These are phyloP conservation scores for Rhodeus uyekii DNA, from an alignment of 2,797 vertebrate genomes.

Conservation along the genomic window DNA sequence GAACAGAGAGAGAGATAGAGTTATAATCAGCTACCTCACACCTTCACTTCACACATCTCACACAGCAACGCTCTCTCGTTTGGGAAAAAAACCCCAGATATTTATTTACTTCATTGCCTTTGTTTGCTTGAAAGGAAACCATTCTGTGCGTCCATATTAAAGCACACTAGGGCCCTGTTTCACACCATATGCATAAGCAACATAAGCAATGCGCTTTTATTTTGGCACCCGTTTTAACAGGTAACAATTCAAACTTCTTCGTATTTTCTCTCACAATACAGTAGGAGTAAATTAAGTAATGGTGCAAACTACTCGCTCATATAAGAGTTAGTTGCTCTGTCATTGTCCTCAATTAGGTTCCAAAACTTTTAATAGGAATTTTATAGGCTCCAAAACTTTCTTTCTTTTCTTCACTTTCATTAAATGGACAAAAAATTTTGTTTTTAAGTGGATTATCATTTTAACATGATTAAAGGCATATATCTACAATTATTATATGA, in stretches of 20 bases:
- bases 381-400: too few species aligned
- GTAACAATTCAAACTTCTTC: background rate
- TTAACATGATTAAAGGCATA: too few species aligned
- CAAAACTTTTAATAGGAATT: background rate
- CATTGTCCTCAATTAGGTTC: background rate
- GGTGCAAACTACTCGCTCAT: background rate
- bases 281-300: background rate
- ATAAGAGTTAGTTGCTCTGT: background rate
- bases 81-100: conserved; percentile 4
- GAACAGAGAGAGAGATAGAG: conserved; percentile 29
- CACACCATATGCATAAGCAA: background rate
- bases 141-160: background rate
- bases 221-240: background rate
- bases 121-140: conserved; percentile 16
- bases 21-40: conserved; percentile 58
- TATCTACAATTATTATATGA: background rate
- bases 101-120: conserved; percentile 50
- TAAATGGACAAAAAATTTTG: too few species aligned
- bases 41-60: conserved; percentile 51
- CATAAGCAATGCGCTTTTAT: background rate
- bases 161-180: background rate
- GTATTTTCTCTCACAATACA: background rate
- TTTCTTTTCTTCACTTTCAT: background rate
- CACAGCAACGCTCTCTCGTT: conserved; percentile 30
- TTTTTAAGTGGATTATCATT: too few species aligned